Conservation (phyloP, 2,888 invertebrate genomes). For the Sphecodes monilicornis region DNA sequence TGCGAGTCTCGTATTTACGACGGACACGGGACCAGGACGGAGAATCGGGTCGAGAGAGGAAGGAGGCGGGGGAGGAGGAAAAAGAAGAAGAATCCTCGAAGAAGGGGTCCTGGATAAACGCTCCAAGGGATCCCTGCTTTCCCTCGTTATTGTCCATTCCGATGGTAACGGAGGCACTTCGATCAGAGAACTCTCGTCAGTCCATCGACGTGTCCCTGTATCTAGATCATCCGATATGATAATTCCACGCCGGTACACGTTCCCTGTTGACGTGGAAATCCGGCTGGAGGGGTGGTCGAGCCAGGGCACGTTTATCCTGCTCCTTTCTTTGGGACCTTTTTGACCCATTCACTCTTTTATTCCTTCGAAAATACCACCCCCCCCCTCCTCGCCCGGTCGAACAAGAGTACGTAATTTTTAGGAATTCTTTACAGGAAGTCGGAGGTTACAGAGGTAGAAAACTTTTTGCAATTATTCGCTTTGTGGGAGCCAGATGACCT, state of each 20-base stretch:
- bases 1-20: constrained; percentile 58
- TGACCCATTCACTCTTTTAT: not conserved
- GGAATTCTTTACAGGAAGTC: not conserved
- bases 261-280: not conserved
- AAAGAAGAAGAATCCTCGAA: constrained; percentile 11
- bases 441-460: not conserved
- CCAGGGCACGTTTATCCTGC: not conserved
- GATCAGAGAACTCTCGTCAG: constrained; percentile 24
- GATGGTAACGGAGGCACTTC: constrained; percentile 44
- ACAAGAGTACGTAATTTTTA: not conserved
- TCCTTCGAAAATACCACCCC: not conserved
- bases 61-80: not conserved
- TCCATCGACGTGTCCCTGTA: constrained; percentile 10
- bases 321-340: not conserved
- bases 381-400: not conserved
- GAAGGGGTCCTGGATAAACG: constrained; percentile 36
- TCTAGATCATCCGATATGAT: not conserved
- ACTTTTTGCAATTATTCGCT: not conserved
- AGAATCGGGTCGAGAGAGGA: not conserved
- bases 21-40: not conserved
- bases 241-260: not conserved
- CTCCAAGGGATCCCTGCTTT: constrained; percentile 17
- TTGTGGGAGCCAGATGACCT: not conserved
- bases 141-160: constrained; percentile 52
- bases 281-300: not conserved